Conservation (phyloP, 2,113 vertebrate species). For the Grammatotria lemairii region DNA sequence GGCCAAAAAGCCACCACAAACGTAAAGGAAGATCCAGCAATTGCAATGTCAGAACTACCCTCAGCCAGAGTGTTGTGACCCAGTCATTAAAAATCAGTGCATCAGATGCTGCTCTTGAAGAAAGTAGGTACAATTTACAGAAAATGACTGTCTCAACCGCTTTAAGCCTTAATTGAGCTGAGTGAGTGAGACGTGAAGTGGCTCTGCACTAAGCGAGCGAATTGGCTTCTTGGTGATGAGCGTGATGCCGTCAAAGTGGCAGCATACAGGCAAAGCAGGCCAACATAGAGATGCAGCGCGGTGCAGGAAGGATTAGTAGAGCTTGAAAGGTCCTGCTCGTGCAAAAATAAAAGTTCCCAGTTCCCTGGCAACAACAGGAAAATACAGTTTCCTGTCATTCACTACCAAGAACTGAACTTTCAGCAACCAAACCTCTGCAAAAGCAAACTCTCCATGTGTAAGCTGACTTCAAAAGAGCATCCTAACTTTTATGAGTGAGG, state of each 20-base stretch:
- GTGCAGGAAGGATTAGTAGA: not conserved
- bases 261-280: not conserved
- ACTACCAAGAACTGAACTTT: not conserved
- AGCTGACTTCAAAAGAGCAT: not conserved
- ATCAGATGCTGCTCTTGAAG: not conserved
- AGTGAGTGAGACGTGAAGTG: not conserved
- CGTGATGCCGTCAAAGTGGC: not conserved
- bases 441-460: not conserved
- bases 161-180: not conserved
- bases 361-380: slow-evolving; percentile 4
- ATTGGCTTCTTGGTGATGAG: not conserved
- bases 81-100: not conserved
- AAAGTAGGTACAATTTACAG: not conserved
- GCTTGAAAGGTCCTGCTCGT: not conserved
- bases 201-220: not conserved
- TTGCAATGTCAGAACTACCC: not conserved
- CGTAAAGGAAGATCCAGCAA: not conserved
- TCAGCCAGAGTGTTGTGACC: not conserved
- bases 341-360: not conserved
- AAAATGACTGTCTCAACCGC: not conserved
- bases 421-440: not conserved
- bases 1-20: not conserved
- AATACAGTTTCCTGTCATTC: not conserved
- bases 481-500: not conserved
- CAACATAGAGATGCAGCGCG: not conserved